These are phyloP conservation scores for Sphenodon punctatus DNA, from an alignment of 2,797 vertebrate species.

Conservation along the genomic window DNA sequence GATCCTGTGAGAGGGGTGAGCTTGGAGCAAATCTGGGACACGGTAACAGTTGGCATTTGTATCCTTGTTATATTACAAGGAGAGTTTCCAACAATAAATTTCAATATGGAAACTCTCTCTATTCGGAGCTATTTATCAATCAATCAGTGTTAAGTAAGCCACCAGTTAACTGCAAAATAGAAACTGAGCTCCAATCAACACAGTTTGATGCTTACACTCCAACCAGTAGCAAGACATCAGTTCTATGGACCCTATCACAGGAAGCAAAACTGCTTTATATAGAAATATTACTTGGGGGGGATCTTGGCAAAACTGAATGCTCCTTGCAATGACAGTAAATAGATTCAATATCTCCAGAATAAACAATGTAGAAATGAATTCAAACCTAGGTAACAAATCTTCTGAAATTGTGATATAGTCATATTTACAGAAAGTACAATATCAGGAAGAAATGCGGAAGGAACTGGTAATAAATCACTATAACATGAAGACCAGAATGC, in stretches of 20 bases:
- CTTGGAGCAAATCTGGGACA: too few relatives aligned
- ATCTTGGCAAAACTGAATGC: not conserved
- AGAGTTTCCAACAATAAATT: conserved; percentile 28
- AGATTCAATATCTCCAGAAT: not conserved
- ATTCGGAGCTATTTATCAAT: conserved; percentile 36
- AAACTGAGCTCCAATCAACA: not conserved
- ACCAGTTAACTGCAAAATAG: conserved; percentile 17
- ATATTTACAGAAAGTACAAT: not conserved
- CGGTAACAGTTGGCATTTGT: too few relatives aligned
- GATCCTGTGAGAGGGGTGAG: too few relatives aligned
- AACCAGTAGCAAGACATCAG: conserved; percentile 36
- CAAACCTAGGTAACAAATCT: not conserved
- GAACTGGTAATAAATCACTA: not conserved
- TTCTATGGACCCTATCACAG: not conserved
- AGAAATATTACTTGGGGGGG: not conserved
- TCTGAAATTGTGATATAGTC: not conserved
- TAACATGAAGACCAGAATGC: not conserved
- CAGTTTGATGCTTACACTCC: conserved; percentile 18
- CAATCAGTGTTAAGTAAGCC: conserved; percentile 39
- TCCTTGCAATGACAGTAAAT: not conserved
- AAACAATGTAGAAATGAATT: not conserved
- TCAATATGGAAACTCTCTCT: conserved; percentile 17
- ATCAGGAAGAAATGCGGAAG: not conserved
- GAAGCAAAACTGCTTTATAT: not conserved
- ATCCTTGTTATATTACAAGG: conserved; percentile 4